Conservation (phyloP, 2,113 vertebrate species). For the Callorhinus ursinus region DNA sequence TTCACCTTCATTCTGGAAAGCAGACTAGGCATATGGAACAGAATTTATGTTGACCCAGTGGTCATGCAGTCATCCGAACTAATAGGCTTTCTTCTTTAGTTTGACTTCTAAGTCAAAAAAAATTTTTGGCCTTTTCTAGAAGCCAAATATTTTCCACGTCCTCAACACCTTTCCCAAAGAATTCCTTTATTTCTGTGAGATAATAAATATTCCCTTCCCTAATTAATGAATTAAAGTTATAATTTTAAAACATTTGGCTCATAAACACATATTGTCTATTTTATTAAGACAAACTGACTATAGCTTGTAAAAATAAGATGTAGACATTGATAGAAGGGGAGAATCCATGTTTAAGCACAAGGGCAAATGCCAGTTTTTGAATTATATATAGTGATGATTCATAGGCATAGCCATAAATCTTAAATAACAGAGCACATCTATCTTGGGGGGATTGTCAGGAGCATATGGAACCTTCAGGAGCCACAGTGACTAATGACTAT, state of each 20-base stretch:
- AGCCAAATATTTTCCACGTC: neutral
- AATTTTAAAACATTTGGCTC: neutral
- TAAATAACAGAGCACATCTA: constrained; percentile 44
- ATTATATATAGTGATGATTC: constrained; percentile 70
- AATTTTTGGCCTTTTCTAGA: neutral
- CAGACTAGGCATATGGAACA: neutral
- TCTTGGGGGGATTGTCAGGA: constrained; percentile 48
- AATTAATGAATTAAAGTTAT: neutral
- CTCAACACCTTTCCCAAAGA: neutral
- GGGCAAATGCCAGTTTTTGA: constrained; percentile 61
- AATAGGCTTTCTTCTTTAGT: neutral
- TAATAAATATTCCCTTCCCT: neutral
- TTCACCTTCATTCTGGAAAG: neutral
- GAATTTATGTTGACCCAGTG: neutral
- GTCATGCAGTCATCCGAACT: neutral
- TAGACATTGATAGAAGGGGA: constrained; percentile 33
- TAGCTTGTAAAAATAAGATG: constrained; percentile 56
- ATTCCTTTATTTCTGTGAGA: neutral
- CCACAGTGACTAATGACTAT: constrained; percentile 40
- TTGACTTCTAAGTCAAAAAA: neutral
- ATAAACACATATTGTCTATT: constrained; percentile 5
- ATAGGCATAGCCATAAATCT: constrained; percentile 60
- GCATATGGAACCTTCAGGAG: constrained; percentile 43
- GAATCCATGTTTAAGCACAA: constrained; percentile 41
- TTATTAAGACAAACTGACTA: constrained; percentile 51